Evolutionary conservation across 2,888 invertebrate genomes (phyloP).

Genomic region (Cephus runcator): DNA sequence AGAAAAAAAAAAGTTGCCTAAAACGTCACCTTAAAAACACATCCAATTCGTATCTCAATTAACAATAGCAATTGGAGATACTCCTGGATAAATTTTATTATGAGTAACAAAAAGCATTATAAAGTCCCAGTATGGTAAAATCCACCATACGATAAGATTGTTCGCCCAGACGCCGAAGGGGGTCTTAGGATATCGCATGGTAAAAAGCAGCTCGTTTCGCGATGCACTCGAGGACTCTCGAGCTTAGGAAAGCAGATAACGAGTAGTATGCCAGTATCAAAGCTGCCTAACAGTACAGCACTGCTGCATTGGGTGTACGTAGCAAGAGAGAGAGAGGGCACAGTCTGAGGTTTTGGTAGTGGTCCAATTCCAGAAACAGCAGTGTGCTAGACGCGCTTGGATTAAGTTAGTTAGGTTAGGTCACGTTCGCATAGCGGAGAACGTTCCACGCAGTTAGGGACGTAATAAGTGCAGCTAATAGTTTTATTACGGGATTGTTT

Average conservation of each 20-base stretch:
- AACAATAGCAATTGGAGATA: not conserved
- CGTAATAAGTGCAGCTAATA: not conserved
- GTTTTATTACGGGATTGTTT: slow-evolving; percentile 21
- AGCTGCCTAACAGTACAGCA: not conserved
- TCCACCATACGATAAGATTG: not conserved
- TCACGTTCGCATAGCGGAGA: not conserved
- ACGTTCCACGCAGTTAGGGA: slow-evolving; percentile 6
- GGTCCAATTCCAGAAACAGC: no score
- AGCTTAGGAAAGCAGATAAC: not conserved
- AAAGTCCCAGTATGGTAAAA: not conserved
- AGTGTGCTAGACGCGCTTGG: not conserved
- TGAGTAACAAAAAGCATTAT: not conserved
- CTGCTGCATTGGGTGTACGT: not conserved
- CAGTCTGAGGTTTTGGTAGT: not conserved
- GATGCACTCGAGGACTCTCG: not conserved
- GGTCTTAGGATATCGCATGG: not conserved
- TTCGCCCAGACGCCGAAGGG: not conserved
- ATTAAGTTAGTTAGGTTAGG: not conserved
- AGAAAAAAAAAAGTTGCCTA: no score
- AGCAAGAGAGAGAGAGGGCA: not conserved
- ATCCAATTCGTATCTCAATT: not conserved
- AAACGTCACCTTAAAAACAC: not conserved
- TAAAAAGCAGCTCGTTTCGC: not conserved
- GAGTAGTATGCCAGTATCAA: not conserved
- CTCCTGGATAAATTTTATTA: not conserved